Evolutionary conservation across 2,888 invertebrate genomes (phyloP).

Genomic region (Drosophila merina): DNA sequence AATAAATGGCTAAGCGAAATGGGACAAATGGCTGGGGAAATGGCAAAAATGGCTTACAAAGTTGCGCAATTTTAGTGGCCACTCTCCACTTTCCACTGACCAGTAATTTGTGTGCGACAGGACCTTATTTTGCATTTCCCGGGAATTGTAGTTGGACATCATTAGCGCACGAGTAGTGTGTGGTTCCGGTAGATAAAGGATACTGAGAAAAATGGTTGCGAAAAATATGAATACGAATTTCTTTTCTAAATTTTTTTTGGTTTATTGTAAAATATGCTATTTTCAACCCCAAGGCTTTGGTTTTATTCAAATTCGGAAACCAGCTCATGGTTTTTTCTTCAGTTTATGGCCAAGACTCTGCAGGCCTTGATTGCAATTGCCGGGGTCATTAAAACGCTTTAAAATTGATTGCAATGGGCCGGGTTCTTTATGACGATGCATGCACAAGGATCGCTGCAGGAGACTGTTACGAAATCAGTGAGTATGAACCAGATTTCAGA

Average conservation of each 20-base stretch:
- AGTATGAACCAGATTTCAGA: slow-evolving; percentile 1
- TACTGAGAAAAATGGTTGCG: slow-evolving; percentile 15
- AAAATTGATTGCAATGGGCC: slow-evolving; percentile 52
- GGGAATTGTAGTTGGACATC: slow-evolving; percentile 45
- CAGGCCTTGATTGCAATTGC: slow-evolving; percentile 48
- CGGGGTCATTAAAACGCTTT: slow-evolving; percentile 69
- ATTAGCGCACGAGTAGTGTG: slow-evolving; percentile 56
- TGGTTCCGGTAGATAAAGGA: slow-evolving; percentile 52
- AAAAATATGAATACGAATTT: too few relatives aligned
- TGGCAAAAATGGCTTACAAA: slow-evolving; percentile 53
- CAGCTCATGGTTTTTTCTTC: not conserved
- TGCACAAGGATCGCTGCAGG: slow-evolving; percentile 45
- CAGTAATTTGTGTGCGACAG: slow-evolving; percentile 51
- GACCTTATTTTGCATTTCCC: slow-evolving; percentile 55
- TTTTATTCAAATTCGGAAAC: too few relatives aligned
- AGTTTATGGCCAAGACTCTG: slow-evolving; percentile 8
- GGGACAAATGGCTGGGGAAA: slow-evolving; percentile 68
- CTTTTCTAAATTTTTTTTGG: not conserved
- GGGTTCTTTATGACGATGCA: slow-evolving; percentile 16
- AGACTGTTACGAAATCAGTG: not conserved
- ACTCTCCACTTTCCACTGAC: slow-evolving; percentile 23
- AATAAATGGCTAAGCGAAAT: slow-evolving; percentile 71
- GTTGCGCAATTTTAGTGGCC: slow-evolving; percentile 50
- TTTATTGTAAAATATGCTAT: not conserved
- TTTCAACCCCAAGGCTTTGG: too few relatives aligned